Conservation (phyloP, 2,113 vertebrate species). For the Scomber colias region DNA sequence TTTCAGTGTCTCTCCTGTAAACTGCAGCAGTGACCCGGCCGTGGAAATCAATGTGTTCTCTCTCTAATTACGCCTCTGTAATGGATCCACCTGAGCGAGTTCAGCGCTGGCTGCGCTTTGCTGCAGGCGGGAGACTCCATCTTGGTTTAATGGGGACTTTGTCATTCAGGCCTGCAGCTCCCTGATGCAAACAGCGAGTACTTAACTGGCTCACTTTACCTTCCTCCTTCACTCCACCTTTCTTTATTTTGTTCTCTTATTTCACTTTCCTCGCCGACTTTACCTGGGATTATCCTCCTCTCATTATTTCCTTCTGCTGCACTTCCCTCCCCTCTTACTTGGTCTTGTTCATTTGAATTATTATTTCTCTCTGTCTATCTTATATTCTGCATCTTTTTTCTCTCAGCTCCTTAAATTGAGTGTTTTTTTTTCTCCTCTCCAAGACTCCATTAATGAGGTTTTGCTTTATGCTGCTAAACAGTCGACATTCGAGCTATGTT, state of each 20-base stretch:
- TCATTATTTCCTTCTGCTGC: slow-evolving; percentile 50
- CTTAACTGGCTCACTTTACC: slow-evolving; percentile 46
- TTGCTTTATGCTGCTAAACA: slow-evolving; percentile 20
- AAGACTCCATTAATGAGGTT: slow-evolving; percentile 30
- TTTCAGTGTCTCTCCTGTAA: slow-evolving; percentile 28
- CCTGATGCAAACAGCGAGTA: slow-evolving; percentile 48
- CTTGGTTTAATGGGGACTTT: slow-evolving; percentile 73
- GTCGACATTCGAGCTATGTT: neutral
- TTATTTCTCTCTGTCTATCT: slow-evolving; percentile 39
- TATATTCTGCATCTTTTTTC: neutral
- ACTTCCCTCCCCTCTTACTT: neutral
- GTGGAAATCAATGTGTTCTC: slow-evolving; percentile 21
- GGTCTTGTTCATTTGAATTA: slow-evolving; percentile 34
- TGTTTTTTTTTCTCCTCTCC: neutral
- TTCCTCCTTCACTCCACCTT: slow-evolving; percentile 15
- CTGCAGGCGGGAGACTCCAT: slow-evolving; percentile 69
- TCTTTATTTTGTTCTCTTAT: slow-evolving; percentile 26
- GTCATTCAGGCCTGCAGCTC: slow-evolving; percentile 72
- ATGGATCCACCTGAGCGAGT: slow-evolving; percentile 67
- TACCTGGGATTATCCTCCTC: slow-evolving; percentile 43
- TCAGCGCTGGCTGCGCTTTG: slow-evolving; percentile 28
- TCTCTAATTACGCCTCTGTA: slow-evolving; percentile 60
- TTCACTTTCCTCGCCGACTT: slow-evolving; percentile 31
- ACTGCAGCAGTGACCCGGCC: slow-evolving; percentile 29
- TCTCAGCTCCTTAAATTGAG: slow-evolving; percentile 33